Evolutionary conservation across 30 jellyfish, hydroid and myxozoan species (phyloP).

Genomic region (Chrysaora quinquecirrha): DNA sequence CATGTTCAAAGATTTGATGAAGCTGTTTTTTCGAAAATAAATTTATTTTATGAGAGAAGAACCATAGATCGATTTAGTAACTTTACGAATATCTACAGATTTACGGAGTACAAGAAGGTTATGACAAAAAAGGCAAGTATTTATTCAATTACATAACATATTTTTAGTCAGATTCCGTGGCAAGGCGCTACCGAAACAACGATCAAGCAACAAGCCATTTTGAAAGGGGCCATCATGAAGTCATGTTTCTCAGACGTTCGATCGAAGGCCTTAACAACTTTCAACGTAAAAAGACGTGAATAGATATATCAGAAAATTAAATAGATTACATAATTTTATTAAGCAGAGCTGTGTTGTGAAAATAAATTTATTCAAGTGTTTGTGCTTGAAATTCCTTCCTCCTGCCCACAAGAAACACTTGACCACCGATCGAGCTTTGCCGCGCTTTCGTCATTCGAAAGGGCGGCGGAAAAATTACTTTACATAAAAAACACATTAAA

Average conservation of each 20-base stretch:
- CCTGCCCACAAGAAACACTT: too few relatives aligned
- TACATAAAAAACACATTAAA: too few relatives aligned
- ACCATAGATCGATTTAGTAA: neutral
- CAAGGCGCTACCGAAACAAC: neutral
- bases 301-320: too few relatives aligned
- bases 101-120: neutral
- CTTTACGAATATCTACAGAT: neutral
- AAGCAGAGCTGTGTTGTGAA: too few relatives aligned
- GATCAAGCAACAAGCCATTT: neutral
- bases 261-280: too few relatives aligned
- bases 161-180: neutral
- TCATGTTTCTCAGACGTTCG: conserved; percentile 58
- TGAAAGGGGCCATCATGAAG: conserved; percentile 44
- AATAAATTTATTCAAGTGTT: too few relatives aligned
- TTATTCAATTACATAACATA: neutral
- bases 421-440: conserved; percentile 37
- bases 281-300: too few relatives aligned
- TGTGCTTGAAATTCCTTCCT: too few relatives aligned
- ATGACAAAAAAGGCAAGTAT: neutral
- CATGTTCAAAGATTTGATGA: neutral
- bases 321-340: too few relatives aligned
- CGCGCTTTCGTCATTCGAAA: conserved; percentile 71
- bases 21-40: neutral
- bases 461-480: conserved; percentile 58
- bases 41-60: neutral